A percentile compares a stretch with the other conserved stretches of the same genome.
These are phyloP conservation scores for Pardosa pseudoannulata DNA, from an alignment of 2,888 invertebrate species.

Conservation along the genomic window DNA sequence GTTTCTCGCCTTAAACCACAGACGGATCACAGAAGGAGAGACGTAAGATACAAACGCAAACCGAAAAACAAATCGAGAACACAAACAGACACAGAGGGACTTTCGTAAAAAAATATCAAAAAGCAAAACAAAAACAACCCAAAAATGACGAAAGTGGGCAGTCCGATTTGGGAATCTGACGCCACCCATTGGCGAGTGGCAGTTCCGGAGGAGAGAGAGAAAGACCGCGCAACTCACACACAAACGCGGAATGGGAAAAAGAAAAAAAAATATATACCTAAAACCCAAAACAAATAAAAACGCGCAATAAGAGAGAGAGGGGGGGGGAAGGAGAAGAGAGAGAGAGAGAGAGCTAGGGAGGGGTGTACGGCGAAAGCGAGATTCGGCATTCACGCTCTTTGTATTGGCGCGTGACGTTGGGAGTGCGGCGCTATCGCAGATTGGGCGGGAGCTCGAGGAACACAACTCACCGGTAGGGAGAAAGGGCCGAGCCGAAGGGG, in stretches of 20 bases:
- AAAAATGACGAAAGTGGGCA: conserved; percentile 56
- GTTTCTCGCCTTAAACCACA: neutral
- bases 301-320: conserved; percentile 19
- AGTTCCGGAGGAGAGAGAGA: conserved; percentile 40
- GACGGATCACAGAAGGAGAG: neutral
- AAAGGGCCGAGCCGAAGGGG: conserved; percentile 19
- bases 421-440: conserved; percentile 52
- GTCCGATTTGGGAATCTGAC: conserved; percentile 47
- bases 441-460: conserved; percentile 58
- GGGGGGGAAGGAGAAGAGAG: neutral
- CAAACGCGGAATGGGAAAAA: conserved; percentile 3
- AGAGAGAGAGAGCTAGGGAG: conserved; percentile 19
- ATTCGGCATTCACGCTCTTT: conserved; percentile 64
- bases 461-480: conserved; percentile 11
- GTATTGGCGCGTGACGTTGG: conserved; percentile 69
- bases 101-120: too few relatives aligned
- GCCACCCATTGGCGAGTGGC: conserved; percentile 55
- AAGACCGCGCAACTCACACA: conserved; percentile 39
- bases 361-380: conserved; percentile 13
- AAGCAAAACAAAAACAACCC: conserved; percentile 4
- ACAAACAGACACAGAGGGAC: too few relatives aligned
- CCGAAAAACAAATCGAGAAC: conserved; percentile 22
- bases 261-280: conserved; percentile 7
- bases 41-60: neutral
- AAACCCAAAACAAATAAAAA: conserved; percentile 48